Base-by-base conservation (phyloP, 2,113 vertebrate species). In the Loxodonta africana region DNA sequence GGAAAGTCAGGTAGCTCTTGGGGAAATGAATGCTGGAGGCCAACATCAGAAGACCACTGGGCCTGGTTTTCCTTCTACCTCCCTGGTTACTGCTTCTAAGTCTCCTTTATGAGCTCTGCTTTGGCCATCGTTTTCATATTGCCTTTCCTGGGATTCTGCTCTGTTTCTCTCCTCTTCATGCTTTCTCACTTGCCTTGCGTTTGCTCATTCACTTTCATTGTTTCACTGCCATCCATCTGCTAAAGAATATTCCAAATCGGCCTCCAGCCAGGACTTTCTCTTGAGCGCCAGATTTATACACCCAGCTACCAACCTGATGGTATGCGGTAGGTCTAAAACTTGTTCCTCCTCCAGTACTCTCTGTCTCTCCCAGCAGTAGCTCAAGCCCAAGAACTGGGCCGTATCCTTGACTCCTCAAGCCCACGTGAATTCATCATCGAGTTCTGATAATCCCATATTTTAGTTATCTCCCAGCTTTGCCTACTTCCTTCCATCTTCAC, bases 101-200 rank as follows among this genome's bases (percentile, higher is more conserved):
- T 41, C 74, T 81, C 41, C 37, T 92, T 6, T 46, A 28, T 10
- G 80, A 14, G 51, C 69, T 63, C 67, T 65, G 78, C 46, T 92
- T 89, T 83, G n/a, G 60, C 76, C 83, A 9, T 82, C 71, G 41
- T 30, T 90, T 65, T 67, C 83, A 65, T 8, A 53, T 65, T 1
- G 9, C 9, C 73, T 96, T 83, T 73, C 92, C 46, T 84, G 37
- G 26, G 76, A 83, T 67, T 83, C 20, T 88, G 41, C 21, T 91
- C 90, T n/a, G 41, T 87, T 91, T 67, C 91, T 95, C 69, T 92
- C 63, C 62, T 89, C 63, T 67, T 74, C 97, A 62, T 71, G 10
- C 41, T 83, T 92, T 80, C 84, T 94, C 82, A 77, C 51, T 88
- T 88, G 91, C 93, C 94, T 92, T 15, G 41, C 88, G 48, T 73